Conservation (phyloP, 1,140 invertebrate species). For the Acyrthosiphon pisum region DNA sequence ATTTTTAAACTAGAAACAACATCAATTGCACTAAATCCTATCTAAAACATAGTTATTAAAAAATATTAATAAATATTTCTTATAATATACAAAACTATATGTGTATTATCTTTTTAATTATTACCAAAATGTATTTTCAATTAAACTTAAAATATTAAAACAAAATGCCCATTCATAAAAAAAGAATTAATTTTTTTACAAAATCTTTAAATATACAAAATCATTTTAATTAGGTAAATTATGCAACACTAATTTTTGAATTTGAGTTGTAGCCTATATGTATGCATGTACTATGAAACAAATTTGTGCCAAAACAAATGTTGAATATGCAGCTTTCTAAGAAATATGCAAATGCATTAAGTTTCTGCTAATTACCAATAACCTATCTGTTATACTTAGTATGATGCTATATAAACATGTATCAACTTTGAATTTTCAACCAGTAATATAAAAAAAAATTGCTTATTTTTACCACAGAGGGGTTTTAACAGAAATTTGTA, state of each 20-base stretch:
- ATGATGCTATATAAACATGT: no score
- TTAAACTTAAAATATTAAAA: background rate
- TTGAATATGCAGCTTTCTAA: no score
- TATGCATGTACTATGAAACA: no score
- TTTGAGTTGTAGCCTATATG: no score
- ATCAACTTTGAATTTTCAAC: no score
- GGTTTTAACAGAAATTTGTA: background rate
- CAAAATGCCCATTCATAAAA: background rate
- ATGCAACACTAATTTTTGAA: no score
- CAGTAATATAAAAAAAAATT: background rate
- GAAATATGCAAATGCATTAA: background rate
- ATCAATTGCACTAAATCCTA: slow-evolving; percentile 96
- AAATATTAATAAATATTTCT: background rate
- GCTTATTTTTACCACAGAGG: background rate
- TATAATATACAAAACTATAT: background rate
- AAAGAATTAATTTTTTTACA: no score
- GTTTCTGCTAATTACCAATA: background rate
- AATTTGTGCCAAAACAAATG: no score
- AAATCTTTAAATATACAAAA: no score
- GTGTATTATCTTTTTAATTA: background rate
- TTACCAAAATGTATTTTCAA: no score
- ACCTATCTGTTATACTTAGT: no score
- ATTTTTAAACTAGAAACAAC: slow-evolving; percentile 93
- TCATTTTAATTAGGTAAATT: no score
- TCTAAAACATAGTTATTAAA: slow-evolving; percentile 67